Conservation (phyloP, 2,888 invertebrate genomes). For the Amorpha juglandis region DNA sequence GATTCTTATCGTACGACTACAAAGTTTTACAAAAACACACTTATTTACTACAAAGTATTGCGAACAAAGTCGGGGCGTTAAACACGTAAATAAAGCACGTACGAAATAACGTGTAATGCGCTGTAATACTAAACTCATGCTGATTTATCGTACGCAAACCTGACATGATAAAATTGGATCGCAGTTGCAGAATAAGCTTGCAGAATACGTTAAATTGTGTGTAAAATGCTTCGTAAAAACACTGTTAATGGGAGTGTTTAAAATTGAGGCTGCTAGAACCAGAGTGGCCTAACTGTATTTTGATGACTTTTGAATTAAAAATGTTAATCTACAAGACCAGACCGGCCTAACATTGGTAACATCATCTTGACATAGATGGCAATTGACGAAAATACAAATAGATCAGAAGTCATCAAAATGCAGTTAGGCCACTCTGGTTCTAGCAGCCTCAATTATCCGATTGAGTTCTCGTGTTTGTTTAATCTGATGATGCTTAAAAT, state of each 20-base stretch:
- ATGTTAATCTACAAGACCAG: too few species aligned
- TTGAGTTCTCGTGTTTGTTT: too few species aligned
- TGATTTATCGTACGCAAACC: constrained; percentile 15
- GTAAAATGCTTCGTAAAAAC: background rate
- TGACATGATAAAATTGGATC: constrained; percentile 20
- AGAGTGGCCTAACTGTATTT: too few species aligned
- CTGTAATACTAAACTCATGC: constrained; percentile 20
- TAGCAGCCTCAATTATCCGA: too few species aligned
- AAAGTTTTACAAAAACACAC: constrained; percentile 2
- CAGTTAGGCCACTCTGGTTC: too few species aligned
- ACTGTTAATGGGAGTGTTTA: constrained; percentile 14
- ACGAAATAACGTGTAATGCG: constrained; percentile 21
- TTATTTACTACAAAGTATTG: background rate
- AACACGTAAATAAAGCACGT: constrained; percentile 22
- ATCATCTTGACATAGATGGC: too few species aligned
- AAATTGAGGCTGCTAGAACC: too few species aligned
- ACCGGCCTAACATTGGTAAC: too few species aligned
- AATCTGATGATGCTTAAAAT: too few species aligned
- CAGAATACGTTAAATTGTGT: constrained; percentile 11
- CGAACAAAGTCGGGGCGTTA: background rate
- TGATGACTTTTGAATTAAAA: too few species aligned
- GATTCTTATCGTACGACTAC: background rate
- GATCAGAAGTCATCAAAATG: too few species aligned
- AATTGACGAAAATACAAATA: too few species aligned
- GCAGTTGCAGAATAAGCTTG: constrained; percentile 7